Evolutionary conservation across 92 coral and sea anemone genomes (phyloP).

Genomic region (Meandrina meandrites): DNA sequence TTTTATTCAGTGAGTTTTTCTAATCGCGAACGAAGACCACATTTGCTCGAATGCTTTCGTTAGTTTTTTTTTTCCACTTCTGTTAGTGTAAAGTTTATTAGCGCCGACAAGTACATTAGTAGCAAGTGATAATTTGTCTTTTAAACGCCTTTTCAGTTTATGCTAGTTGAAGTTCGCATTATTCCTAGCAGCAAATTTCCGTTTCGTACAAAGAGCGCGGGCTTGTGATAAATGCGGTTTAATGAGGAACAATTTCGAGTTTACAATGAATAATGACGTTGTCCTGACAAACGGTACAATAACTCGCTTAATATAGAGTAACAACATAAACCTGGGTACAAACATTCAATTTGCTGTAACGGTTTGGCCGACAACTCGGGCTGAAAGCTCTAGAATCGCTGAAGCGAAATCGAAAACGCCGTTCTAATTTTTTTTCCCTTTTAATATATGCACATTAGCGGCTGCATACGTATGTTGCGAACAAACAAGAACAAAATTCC

Average conservation of each 20-base stretch:
- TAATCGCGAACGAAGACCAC: constrained; percentile 9
- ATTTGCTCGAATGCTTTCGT: constrained; percentile 20
- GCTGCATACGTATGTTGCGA: constrained; percentile 68
- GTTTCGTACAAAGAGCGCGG: constrained; percentile 76
- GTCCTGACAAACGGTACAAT: constrained; percentile 68
- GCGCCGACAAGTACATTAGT: constrained; percentile 24
- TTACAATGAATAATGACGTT: constrained; percentile 67
- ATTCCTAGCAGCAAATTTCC: constrained; percentile 82
- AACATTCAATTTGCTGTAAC: constrained; percentile 48
- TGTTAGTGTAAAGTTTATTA: constrained; percentile 25
- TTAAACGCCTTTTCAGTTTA: constrained; percentile 32
- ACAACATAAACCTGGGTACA: constrained; percentile 43
- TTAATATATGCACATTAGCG: constrained; percentile 81
- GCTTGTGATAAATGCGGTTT: constrained; percentile 81
- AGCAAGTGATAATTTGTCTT: constrained; percentile 19
- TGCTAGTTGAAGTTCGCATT: constrained; percentile 23
- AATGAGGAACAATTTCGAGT: constrained; percentile 82
- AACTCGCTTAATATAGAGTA: constrained; percentile 77
- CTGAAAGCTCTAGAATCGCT: constrained; percentile 24
- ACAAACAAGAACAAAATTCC: constrained; percentile 53
- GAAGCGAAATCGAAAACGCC: constrained; percentile 74
- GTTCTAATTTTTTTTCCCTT: constrained; percentile 32
- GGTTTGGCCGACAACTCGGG: constrained; percentile 16
- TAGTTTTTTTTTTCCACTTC: neutral
- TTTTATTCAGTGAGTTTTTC: constrained; percentile 1